Evolutionary conservation across 1,140 invertebrate species (phyloP).

Genomic region (Caerostris extrusa): DNA sequence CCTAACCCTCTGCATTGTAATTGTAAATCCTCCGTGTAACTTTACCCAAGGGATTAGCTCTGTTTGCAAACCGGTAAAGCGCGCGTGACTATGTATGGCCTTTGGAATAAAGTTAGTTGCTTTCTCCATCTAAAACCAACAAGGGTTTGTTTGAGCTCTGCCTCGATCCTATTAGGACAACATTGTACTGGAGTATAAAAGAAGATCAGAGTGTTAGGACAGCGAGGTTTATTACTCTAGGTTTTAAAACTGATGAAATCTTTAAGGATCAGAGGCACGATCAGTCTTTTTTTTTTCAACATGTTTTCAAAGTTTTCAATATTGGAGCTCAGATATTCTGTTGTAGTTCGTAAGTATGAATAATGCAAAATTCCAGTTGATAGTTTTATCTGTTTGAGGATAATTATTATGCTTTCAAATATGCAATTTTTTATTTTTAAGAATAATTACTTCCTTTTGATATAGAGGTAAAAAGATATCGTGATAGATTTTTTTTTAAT

Average conservation of each 20-base stretch:
- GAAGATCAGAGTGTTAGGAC: slow-evolving; percentile 1
- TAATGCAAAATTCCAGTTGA: not conserved
- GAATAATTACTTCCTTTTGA: too few relatives aligned
- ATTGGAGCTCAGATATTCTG: too few relatives aligned
- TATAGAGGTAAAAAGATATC: too few relatives aligned
- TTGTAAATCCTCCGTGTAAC: slow-evolving; percentile 65
- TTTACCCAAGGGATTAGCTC: slow-evolving; percentile 53
- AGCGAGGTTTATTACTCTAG: slow-evolving; percentile 35
- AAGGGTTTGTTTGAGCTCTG: slow-evolving; percentile 38
- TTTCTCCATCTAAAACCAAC: slow-evolving; percentile 37
- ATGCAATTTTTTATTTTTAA: not conserved
- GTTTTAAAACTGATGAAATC: not conserved
- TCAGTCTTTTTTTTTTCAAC: not conserved
- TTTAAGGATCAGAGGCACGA: not conserved
- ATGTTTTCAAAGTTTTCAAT: not conserved
- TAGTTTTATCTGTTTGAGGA: not conserved
- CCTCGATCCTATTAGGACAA: slow-evolving; percentile 30
- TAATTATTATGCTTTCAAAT: not conserved
- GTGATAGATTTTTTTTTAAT: too few relatives aligned
- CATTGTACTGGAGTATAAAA: not conserved
- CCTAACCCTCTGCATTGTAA: slow-evolving; percentile 25
- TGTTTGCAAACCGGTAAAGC: slow-evolving; percentile 33
- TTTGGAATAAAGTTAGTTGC: slow-evolving; percentile 48
- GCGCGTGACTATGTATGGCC: slow-evolving; percentile 25
- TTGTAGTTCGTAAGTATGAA: not conserved